Base-by-base conservation (phyloP, 2,888 invertebrate genomes). In the Lepidochitona cinerea region DNA sequence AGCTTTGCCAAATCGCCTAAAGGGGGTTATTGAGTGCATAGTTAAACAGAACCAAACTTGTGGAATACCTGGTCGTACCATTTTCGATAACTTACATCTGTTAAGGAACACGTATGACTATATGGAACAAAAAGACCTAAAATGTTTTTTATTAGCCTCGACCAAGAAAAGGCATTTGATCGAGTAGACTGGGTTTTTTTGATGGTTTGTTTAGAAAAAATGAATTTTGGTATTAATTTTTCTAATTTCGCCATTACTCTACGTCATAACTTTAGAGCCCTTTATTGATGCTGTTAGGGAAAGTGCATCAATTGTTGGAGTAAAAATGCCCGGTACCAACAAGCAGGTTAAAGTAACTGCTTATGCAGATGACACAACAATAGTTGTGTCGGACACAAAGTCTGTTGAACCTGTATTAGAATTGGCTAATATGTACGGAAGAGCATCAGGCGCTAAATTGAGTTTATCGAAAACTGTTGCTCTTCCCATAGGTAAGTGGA, bases 161-260 rank as follows among this genome's bases (percentile, higher is more conserved):
- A 82, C 66, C 82, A 82, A 70, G 79, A 78, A 66, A 83, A 82
- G 54, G 81, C 81, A 1, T 82, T 82, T 49, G 81, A 81, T 67
- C 68, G 80, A 64, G 81, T 81, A 14, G 73, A 74, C 29, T 75
- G 78, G 68, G 54, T 70, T 14, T 82, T 74, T 72, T 26, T 83
- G 32, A 77, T 75, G 73, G 71, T 78, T 64, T 67, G 71, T 14
- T 65, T 83, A 37, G 7, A 70, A 9, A 52, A 73, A 12, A 81
- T 78, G 72, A 78, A 79, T n/a, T 81, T 49, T 49, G 49, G 49
- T 7, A 18, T 23, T 4, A 23, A 49, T 7, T 12, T 41, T 41
- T 9, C 41, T 7, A 4, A 1, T 64, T 14, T 64, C 64, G 26
- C 64, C 64, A 32, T 64, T 64, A 33, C 26, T 64, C 3, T 64